Evolutionary conservation across 2,113 vertebrate genomes (phyloP), one percentile per base, ranked within the genome.

Genomic region (Microcebus ravelobensis): DNA sequence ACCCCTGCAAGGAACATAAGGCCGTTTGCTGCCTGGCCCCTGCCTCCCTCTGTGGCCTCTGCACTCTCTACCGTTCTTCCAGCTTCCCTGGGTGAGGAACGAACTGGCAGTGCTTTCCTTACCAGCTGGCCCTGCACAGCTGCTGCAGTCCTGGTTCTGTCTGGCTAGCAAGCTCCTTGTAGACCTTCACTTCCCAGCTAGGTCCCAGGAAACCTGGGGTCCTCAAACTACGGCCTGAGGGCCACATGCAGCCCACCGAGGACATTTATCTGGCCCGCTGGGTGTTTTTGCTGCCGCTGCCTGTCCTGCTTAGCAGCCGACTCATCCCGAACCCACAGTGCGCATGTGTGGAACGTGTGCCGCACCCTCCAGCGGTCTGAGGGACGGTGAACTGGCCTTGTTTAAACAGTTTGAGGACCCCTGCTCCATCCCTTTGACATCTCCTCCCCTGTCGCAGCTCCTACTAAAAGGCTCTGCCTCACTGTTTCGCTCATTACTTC

Each of bases 401-500:
- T 45, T 8, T 45, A 45, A 45, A 45, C 1, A 45, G 45, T 8
- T 45, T 45, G 45, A 45, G 45, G 45, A 45, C 45, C 45, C 7
- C 8, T 45, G 45, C 45, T 45, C 45, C 45, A 45, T 45, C 45
- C 45, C 45, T 45, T 45, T 45, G 45, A 68, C 5, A n/a, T 61
- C 25, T 63, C 31, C 29, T 2, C 0, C 77, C 52, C 73, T 3
- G 6, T 17, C 68, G 13, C 27, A 11, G 65, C 20, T 59, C 81
- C 57, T 21, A 3, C 23, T 1, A 4, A 2, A 3, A 11, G n/a
- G 4, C 14, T 31, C 50, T 14, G 5, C 57, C 23, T 39, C 45
- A 14, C 63, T n/a, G 55, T 12, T 9, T 11, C 6, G 25, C 5
- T 45, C 17, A 0, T 27, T 15, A 1, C 8, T 3, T 1, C 0